These are phyloP conservation scores for Tupiocoris notatus DNA, from an alignment of 2,888 invertebrate genomes.

Conservation along the genomic window DNA sequence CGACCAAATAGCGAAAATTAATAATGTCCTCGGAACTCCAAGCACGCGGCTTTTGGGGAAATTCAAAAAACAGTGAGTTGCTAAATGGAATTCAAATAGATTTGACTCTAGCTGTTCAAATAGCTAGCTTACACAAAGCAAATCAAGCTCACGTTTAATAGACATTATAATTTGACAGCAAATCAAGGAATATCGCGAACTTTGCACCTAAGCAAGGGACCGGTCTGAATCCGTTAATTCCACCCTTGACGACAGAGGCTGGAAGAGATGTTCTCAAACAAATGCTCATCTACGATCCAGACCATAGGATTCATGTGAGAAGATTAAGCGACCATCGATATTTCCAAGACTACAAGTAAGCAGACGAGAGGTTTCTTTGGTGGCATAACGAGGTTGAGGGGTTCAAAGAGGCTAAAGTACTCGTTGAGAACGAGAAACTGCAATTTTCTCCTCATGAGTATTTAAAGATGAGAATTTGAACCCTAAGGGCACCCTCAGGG, in stretches of 20 bases:
- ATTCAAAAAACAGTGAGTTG: slow-evolving; percentile 56
- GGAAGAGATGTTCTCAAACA: slow-evolving; percentile 59
- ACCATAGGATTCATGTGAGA: slow-evolving; percentile 60
- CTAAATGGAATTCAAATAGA: background rate
- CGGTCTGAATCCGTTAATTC: slow-evolving; percentile 55
- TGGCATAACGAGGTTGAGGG: too few species aligned
- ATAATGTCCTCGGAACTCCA: slow-evolving; percentile 65
- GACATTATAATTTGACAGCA: slow-evolving; percentile 50
- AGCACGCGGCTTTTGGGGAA: slow-evolving; percentile 56
- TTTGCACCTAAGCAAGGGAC: slow-evolving; percentile 54
- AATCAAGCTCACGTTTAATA: too few species aligned
- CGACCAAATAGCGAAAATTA: slow-evolving; percentile 69
- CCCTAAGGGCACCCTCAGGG: too few species aligned
- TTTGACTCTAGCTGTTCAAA: background rate
- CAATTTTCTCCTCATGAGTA: too few species aligned
- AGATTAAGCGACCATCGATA: slow-evolving; percentile 61
- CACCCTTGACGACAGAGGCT: slow-evolving; percentile 57
- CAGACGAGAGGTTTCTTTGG: background rate
- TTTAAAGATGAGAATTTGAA: too few species aligned
- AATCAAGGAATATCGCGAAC: slow-evolving; percentile 56
- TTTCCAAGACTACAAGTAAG: slow-evolving; percentile 58
- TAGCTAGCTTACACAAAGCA: too few species aligned
- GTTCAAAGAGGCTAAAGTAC: too few species aligned
- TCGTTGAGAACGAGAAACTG: too few species aligned
- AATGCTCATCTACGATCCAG: slow-evolving; percentile 65